These are phyloP conservation scores for Daptonema setosum DNA, from an alignment of 2,888 invertebrate genomes.

Conservation along the genomic window DNA sequence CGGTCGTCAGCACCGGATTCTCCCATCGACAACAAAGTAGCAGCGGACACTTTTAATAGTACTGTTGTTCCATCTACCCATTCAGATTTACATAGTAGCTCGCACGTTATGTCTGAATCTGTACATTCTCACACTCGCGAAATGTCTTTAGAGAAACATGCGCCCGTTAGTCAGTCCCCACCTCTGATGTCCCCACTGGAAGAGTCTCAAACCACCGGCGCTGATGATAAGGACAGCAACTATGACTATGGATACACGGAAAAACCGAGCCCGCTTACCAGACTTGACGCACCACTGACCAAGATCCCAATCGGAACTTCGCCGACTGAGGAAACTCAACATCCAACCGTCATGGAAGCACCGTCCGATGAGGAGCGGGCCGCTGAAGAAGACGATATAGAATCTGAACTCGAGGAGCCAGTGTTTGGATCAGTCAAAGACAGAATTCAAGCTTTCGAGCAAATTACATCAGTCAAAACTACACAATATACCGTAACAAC, in stretches of 20 bases:
- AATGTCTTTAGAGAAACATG: slow-evolving; percentile 4
- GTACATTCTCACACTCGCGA: slow-evolving; percentile 3
- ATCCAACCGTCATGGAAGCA: background rate
- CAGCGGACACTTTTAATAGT: too few species aligned
- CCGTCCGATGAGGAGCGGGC: slow-evolving; percentile 1
- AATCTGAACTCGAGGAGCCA: background rate
- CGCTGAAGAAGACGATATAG: background rate
- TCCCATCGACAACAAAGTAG: too few species aligned
- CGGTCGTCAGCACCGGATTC: too few species aligned
- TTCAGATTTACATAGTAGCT: too few species aligned
- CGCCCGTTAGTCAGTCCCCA: background rate
- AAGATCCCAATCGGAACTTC: slow-evolving; percentile 1
- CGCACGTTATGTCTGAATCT: background rate
- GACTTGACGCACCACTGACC: background rate
- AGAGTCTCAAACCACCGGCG: background rate
- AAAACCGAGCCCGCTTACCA: background rate
- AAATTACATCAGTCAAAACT: background rate
- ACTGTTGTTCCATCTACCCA: too few species aligned
- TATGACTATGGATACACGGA: background rate
- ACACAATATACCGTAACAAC: background rate
- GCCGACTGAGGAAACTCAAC: slow-evolving; percentile 2
- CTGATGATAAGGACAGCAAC: background rate
- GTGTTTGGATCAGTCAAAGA: background rate
- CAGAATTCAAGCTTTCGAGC: background rate
- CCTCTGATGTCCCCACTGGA: background rate